Evolutionary conservation across 2,888 invertebrate species (phyloP).

Genomic region (Schizotus pectinicornis): DNA sequence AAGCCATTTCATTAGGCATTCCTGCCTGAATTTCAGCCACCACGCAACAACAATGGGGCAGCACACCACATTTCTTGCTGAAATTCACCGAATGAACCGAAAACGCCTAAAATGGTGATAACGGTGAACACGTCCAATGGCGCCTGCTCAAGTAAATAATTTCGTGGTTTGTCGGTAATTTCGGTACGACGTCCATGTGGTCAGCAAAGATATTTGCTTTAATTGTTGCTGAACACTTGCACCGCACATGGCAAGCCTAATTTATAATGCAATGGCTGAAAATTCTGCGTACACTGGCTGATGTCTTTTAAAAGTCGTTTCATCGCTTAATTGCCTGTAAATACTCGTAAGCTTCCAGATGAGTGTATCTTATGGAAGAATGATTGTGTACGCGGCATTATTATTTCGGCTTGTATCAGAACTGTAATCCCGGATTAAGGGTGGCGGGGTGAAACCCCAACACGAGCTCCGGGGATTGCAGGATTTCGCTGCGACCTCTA

Average conservation of each 20-base stretch:
- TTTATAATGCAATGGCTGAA: conserved; percentile 30
- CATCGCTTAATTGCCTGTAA: conserved; percentile 40
- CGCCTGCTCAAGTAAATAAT: conserved; percentile 2
- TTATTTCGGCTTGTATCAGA: conserved; percentile 30
- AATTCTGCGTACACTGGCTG: conserved; percentile 22
- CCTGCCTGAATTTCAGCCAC: conserved; percentile 35
- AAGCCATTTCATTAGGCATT: conserved; percentile 44
- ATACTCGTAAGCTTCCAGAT: conserved; percentile 31
- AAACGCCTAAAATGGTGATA: neutral
- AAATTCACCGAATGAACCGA: neutral
- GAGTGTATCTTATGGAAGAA: conserved; percentile 24
- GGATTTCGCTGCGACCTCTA: neutral
- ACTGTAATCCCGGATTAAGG: conserved; percentile 26
- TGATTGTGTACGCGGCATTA: conserved; percentile 29
- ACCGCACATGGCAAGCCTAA: conserved; percentile 24
- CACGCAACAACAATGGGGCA: conserved; percentile 33
- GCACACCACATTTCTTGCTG: too few species aligned
- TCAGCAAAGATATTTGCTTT: conserved; percentile 1
- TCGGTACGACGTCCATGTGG: conserved; percentile 1
- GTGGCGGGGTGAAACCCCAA: conserved; percentile 20
- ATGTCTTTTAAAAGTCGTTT: conserved; percentile 29
- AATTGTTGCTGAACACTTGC: conserved; percentile 24
- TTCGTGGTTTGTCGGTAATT: conserved; percentile 14
- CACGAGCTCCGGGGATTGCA: conserved; percentile 9
- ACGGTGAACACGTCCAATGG: neutral